Base-by-base conservation (phyloP, 2,113 vertebrate species). In the Mastomys natalensis region DNA sequence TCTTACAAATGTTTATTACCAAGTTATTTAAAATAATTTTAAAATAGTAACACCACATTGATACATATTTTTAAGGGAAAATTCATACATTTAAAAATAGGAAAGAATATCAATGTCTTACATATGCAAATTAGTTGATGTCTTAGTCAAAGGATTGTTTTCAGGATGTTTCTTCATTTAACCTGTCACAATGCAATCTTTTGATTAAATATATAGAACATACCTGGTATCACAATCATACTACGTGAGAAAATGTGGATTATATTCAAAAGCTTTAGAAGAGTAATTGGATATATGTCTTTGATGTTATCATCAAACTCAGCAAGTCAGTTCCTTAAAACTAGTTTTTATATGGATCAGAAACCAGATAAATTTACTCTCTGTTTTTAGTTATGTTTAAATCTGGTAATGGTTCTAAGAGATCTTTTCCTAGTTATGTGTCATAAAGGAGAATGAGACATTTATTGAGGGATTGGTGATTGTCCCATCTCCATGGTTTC, bases 121-220 rank as follows among this genome's bases (percentile, higher is more conserved):
- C 12, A 60, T 64, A 45, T 45, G 26, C 58, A 29, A 62, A 7
- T 90, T 29, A 76, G n/a, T 51, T 45, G 40, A 26, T 93, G 55
- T 22, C 24, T 82, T 68, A 76, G 45, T 45, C 45, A 26, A 85
- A 87, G 78, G 51, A 15, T 34, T 40, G 12, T 37, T 76, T 80
- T 90, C 6, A 51, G 17, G n/a, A 34, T 94, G 11, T 21, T 37
- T 76, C 13, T 90, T 29, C 11, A 82, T 93, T 24, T 60, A 58
- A 8, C n/a, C 26, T 66, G 70, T 31, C n/a, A 60, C 48, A 34
- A 19, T 81, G 84, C 4, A 7, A 22, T 68, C 37, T 48, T 96
- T 95, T 87, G 58, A 70, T 93, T n/a, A 94, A 87, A 58, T 43
- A 55, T 29, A 68, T 72, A 48, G 19, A 81, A 87, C 60, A 81